phyloP scores from a whole-genome alignment of 2,797 vertebrate species.

The Melanotaenia parkinsoni region DNA sequence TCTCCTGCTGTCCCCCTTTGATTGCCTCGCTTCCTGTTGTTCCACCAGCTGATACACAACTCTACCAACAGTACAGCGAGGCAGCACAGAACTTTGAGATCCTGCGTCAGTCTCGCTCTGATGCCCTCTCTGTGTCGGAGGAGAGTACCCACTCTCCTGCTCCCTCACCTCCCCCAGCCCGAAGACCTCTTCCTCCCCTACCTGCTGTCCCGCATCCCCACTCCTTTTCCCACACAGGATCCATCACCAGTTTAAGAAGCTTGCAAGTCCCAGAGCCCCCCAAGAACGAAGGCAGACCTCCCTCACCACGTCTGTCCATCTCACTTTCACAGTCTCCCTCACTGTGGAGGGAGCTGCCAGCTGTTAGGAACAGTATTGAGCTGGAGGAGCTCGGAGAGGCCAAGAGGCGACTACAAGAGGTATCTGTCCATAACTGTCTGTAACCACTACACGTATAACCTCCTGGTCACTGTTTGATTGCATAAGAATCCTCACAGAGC shows the following conservation, averaged over 20 bases:
- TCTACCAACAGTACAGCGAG: constrained; percentile 90
- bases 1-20: constrained; percentile 3
- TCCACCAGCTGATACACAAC: constrained; percentile 78
- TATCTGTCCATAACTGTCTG: constrained; percentile 58
- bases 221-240: constrained; percentile 48
- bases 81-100: constrained; percentile 93
- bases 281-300: constrained; percentile 46
- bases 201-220: constrained; percentile 64
- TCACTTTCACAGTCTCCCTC: constrained; percentile 83
- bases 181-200: constrained; percentile 77
- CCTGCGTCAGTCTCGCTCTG: constrained; percentile 89
- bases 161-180: constrained; percentile 68
- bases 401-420: constrained; percentile 94
- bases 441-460: not conserved
- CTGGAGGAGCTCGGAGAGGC: constrained; percentile 88
- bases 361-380: constrained; percentile 83
- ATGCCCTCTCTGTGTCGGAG: constrained; percentile 72
- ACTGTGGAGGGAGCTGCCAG: constrained; percentile 94
- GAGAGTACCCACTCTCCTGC: constrained; percentile 58
- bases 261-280: constrained; percentile 65
- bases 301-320: constrained; percentile 87
- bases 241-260: constrained; percentile 50
- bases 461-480: not conserved
- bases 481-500: not conserved
- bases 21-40: not conserved